A percentile compares a stretch with the other conserved stretches of the same genome.
Evolutionary conservation across 2,113 vertebrate genomes (phyloP).

Genomic region (Clinocottus analis): DNA sequence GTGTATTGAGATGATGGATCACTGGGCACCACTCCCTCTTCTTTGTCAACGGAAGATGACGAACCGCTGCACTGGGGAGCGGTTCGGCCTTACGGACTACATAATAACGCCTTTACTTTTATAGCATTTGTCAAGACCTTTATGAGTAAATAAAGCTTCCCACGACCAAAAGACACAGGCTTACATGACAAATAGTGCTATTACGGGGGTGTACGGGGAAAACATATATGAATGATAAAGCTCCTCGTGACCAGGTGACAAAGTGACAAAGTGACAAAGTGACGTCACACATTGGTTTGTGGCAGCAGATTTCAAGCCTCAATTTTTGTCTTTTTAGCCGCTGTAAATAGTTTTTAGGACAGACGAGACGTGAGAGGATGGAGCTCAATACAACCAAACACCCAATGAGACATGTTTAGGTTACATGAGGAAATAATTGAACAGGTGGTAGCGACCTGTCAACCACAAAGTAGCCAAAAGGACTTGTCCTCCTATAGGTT

Average conservation of each 20-base stretch:
- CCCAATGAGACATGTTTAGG: not conserved
- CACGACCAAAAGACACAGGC: slow-evolving; percentile 10
- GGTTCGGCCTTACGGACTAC: slow-evolving; percentile 16
- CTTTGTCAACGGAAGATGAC: slow-evolving; percentile 21
- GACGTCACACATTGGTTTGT: not conserved
- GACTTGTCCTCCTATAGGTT: too few relatives aligned
- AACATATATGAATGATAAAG: not conserved
- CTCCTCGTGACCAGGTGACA: not conserved
- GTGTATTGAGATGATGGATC: slow-evolving; percentile 29
- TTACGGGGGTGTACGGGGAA: not conserved
- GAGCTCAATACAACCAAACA: not conserved
- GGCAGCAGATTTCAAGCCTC: not conserved
- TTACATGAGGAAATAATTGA: not conserved
- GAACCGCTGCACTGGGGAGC: slow-evolving; percentile 32
- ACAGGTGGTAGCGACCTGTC: not conserved
- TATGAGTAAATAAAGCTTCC: not conserved
- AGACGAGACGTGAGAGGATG: not conserved
- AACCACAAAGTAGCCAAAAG: not conserved
- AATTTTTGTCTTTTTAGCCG: not conserved
- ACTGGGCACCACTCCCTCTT: slow-evolving; percentile 32
- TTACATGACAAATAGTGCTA: not conserved
- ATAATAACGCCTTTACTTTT: slow-evolving; percentile 28
- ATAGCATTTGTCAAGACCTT: slow-evolving; percentile 22
- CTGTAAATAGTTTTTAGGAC: not conserved
- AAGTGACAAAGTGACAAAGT: not conserved